A percentile compares a stretch with the other conserved stretches of the same genome.
phyloP scores from a whole-genome alignment of 1,140 invertebrate species.

The Euwallacea fornicatus region DNA sequence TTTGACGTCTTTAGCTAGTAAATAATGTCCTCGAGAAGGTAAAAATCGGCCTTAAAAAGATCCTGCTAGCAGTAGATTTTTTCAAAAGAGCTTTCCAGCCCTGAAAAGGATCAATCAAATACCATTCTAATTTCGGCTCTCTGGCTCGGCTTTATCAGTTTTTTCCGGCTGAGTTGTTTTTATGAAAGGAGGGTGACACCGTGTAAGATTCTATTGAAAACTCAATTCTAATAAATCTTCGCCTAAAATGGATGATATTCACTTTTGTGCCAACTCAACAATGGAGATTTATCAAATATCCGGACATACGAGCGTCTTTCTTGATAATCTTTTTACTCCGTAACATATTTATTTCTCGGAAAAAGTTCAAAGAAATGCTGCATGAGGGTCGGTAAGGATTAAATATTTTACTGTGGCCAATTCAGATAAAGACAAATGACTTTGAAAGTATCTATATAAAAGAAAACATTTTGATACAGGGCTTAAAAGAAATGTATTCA shows the following conservation, averaged over 20 bases:
- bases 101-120: slow-evolving; percentile 40
- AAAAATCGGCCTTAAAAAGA: background rate
- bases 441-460: too few relatives aligned
- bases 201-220: slow-evolving; percentile 40
- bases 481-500: background rate
- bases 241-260: slow-evolving; percentile 37
- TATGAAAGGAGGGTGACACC: slow-evolving; percentile 33
- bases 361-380: slow-evolving; percentile 1
- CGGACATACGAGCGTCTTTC: slow-evolving; percentile 14
- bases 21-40: background rate
- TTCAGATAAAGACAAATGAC: too few relatives aligned
- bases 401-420: too few relatives aligned
- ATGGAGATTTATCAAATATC: slow-evolving; percentile 37
- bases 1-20: background rate
- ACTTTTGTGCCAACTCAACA: slow-evolving; percentile 32
- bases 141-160: slow-evolving; percentile 36
- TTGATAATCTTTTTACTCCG: slow-evolving; percentile 26
- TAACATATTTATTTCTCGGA: slow-evolving; percentile 21
- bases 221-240: slow-evolving; percentile 39
- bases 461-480: background rate
- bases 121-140: slow-evolving; percentile 38
- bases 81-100: too few relatives aligned
- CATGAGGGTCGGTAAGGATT: background rate
- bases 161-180: slow-evolving; percentile 38
- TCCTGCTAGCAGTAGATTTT: too few relatives aligned